Evolutionary conservation across 2,113 vertebrate species (phyloP), one percentile per base, ranked within the genome.

Genomic region (Pipa parva): DNA sequence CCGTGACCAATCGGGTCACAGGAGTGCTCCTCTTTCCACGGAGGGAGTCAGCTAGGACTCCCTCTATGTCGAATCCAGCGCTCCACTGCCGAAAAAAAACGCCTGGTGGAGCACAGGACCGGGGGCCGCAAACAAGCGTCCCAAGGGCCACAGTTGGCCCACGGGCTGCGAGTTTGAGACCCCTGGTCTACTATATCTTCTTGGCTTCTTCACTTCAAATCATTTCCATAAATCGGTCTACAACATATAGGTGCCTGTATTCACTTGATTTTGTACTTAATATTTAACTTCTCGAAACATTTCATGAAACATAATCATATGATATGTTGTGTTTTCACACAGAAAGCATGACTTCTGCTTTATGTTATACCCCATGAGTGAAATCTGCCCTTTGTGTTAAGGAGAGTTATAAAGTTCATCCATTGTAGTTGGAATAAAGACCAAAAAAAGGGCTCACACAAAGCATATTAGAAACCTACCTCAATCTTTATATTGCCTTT

Each of bases 391-490:
- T 52, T 68, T 68, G 57, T 68, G 56, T 51, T 42, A 36, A 22
- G 3, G 8, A 52, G 66, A 70, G 66, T 70, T 55, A 59, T 22
- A 70, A 70, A 70, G 66, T 70, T 70, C 66, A 70, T 20, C 7
- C 17, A 61, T 70, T 70, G 66, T 61, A 52, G 26, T 52, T 61
- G 25, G n/a, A 58, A 70, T 61, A 70, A 70, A 70, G 39, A 58
- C 48, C n/a, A n/a, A 61, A 68, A 59, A 51, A 26, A 37, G 51
- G 13, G 22, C 65, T 59, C 13, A 26, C 31, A 51, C 56, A 48
- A 51, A 70, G 45, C 33, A 60, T 52, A 60, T 70, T 60, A 45
- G 42, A 57, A 45, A 24, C 66, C 52, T 60, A 24, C 66, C 46
- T 52, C 46, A 42, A 70, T 61, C 37, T 61, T 70, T 61, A 52